Evolutionary conservation across 2,888 invertebrate species (phyloP).

Genomic region (Tinea semifulvella): DNA sequence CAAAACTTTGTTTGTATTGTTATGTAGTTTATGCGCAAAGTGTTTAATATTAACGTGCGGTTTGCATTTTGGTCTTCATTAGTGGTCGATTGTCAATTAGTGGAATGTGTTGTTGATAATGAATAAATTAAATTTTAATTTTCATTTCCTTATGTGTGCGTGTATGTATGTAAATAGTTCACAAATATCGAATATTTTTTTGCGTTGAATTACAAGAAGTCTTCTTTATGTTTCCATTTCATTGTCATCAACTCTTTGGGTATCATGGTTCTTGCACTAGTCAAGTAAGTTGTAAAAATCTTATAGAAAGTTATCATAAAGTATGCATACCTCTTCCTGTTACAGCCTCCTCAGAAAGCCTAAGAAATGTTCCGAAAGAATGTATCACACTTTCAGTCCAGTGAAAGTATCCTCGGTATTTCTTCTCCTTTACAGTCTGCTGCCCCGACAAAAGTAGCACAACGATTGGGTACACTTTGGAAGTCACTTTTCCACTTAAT

Average conservation of each 20-base stretch:
- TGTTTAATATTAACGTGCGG: neutral
- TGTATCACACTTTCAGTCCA: conserved; percentile 62
- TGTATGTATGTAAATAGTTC: conserved; percentile 1
- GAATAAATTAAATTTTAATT: neutral
- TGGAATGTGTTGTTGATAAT: conserved; percentile 3
- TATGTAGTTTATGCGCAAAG: neutral
- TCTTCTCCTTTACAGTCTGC: conserved; percentile 38
- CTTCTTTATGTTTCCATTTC: no score
- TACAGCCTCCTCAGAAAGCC: neutral
- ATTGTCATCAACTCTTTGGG: no score
- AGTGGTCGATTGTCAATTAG: neutral
- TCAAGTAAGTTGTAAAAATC: no score
- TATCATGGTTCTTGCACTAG: no score
- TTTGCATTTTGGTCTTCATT: conserved; percentile 3
- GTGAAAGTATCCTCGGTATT: conserved; percentile 62
- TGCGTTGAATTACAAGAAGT: no score
- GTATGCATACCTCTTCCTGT: conserved; percentile 5
- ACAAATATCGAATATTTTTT: no score
- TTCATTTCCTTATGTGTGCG: neutral
- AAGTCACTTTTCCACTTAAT: conserved; percentile 11
- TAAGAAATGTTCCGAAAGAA: conserved; percentile 47
- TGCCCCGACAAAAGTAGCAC: conserved; percentile 16
- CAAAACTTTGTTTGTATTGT: no score
- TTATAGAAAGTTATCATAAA: no score
- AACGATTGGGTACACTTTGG: conserved; percentile 11